phyloP scores from a whole-genome alignment of 2,797 vertebrate species.

The Clarias platycephalus region DNA sequence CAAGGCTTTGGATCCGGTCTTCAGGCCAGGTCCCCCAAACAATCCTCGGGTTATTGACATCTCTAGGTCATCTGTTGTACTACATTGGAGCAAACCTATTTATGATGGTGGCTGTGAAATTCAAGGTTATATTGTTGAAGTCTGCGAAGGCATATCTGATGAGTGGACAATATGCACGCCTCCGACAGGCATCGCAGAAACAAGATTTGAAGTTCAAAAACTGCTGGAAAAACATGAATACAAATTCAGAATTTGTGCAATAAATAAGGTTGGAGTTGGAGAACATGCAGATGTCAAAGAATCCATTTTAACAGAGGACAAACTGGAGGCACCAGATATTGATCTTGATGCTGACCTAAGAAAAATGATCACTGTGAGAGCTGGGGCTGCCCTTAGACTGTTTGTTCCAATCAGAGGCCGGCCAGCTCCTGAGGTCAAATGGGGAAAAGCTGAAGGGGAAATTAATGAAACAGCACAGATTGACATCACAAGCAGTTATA shows the following conservation, averaged over 20 bases:
- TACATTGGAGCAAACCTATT: slow-evolving; percentile 92
- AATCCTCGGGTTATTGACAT: slow-evolving; percentile 89
- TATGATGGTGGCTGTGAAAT: slow-evolving; percentile 91
- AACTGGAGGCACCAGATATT: slow-evolving; percentile 90
- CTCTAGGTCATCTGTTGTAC: slow-evolving; percentile 86
- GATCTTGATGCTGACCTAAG: slow-evolving; percentile 90
- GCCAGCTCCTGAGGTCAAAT: slow-evolving; percentile 94
- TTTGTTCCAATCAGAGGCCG: slow-evolving; percentile 91
- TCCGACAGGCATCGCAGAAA: slow-evolving; percentile 82
- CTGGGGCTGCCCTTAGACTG: slow-evolving; percentile 86
- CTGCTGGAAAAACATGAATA: slow-evolving; percentile 91
- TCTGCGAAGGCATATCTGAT: slow-evolving; percentile 83
- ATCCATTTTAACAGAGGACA: slow-evolving; percentile 82
- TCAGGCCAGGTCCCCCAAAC: slow-evolving; percentile 91
- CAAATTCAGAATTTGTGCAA: slow-evolving; percentile 89
- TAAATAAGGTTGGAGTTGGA: slow-evolving; percentile 89
- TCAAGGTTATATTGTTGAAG: slow-evolving; percentile 87
- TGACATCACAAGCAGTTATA: slow-evolving; percentile 87
- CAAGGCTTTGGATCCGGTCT: slow-evolving; percentile 88
- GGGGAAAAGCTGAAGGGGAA: slow-evolving; percentile 88
- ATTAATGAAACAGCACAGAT: slow-evolving; percentile 88
- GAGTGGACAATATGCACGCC: slow-evolving; percentile 89
- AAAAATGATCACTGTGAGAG: slow-evolving; percentile 88
- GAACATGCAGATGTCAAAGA: slow-evolving; percentile 83
- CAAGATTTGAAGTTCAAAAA: slow-evolving; percentile 84